Evolutionary conservation across 1,140 invertebrate species (phyloP), one percentile per base, ranked within the genome.

Genomic region (Calliphora vicina): DNA sequence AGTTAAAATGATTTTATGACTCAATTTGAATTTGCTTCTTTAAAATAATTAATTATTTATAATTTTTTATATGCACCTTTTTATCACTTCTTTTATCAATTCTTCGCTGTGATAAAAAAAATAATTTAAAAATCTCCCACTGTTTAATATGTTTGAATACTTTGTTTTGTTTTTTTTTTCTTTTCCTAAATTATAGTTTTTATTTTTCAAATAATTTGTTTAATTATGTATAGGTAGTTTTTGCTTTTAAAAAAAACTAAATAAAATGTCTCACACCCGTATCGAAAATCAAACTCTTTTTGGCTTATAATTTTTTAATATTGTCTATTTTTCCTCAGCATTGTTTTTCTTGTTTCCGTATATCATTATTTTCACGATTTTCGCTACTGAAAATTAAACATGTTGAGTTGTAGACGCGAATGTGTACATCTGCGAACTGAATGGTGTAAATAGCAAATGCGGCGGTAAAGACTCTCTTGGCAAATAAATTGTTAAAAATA

Each of bases 401-500:
- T 23, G 74, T 43, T 20, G 42, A 17, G 35, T 78, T 43, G 20
- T 78, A 45, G 74, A 43, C 74, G 74, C 74, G 74, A n/a, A 43
- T 78, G 10, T 78, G 35, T 45, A 78, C 74, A 78, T 78, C 74
- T 78, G 74, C 74, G 20, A 25, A 78, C 74, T 78, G 42, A 78
- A 43, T 45, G 25, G 35, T 78, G 74, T 78, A 43, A 78, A 78
- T 43, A 43, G 74, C 74, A 78, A 45, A 43, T 78, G 74, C 23
- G 35, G 61, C 35, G 20, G 74, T 43, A 13, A 76, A 78, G 74
- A 67, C 61, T 57, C 50, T 67, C 23, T 23, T 67, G 23, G 61
- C 61, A 67, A 67, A 67, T 67, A 67, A 67, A 25, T 23, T 67
- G 61, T 23, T 67, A n/a, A 67, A 67, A 67, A 57, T 57, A 57